phyloP scores from a whole-genome alignment of 2,797 vertebrate species.

The Loriculus beryllinus region DNA sequence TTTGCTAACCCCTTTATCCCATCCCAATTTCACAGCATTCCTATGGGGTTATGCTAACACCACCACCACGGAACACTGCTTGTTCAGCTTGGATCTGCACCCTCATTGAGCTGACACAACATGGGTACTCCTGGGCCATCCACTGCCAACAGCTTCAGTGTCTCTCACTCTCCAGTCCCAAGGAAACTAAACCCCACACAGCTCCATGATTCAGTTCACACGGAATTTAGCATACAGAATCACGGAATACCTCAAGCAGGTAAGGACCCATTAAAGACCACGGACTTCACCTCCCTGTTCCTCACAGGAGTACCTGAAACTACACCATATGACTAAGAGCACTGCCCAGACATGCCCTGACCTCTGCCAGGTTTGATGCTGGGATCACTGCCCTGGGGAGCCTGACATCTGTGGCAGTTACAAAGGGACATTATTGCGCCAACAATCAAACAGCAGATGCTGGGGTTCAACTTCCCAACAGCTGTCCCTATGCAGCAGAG shows the following conservation, averaged over 20 bases:
- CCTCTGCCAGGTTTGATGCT: not conserved
- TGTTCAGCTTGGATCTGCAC: not conserved
- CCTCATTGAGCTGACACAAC: not conserved
- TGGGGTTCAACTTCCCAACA: not conserved
- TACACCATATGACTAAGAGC: not conserved
- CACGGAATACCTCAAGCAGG: not conserved
- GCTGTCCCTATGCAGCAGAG: rapidly evolving
- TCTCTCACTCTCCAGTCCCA: not conserved
- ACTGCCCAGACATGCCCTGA: not conserved
- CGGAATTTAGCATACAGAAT: not conserved
- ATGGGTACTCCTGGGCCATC: not conserved
- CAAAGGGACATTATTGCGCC: not conserved
- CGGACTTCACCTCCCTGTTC: not conserved
- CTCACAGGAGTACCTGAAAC: not conserved
- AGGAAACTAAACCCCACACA: not conserved
- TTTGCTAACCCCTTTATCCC: not conserved
- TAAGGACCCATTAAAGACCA: not conserved
- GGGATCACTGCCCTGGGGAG: not conserved
- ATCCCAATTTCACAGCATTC: rapidly evolving
- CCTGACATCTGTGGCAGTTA: not conserved
- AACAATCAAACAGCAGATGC: not conserved
- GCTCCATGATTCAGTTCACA: not conserved
- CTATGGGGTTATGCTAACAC: not conserved
- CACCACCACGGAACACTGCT: rapidly evolving
- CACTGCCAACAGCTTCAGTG: not conserved